A percentile compares a stretch with the other conserved stretches of the same genome.
These are phyloP conservation scores for Blennius ocellaris DNA, from an alignment of 2,113 vertebrate genomes.

Conservation along the genomic window DNA sequence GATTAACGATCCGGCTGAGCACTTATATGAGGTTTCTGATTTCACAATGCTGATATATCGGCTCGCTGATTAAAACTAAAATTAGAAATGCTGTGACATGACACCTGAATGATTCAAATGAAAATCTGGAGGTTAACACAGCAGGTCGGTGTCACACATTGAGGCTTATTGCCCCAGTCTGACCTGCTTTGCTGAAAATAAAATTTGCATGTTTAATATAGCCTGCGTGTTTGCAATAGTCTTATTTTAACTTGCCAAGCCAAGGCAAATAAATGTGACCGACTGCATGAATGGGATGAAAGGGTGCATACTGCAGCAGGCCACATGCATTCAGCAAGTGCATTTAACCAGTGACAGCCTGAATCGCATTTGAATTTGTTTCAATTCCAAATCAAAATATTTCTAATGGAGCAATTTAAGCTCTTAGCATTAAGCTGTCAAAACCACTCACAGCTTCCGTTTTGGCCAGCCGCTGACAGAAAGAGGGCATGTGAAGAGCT, in stretches of 20 bases:
- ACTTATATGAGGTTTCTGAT: slow-evolving; percentile 71
- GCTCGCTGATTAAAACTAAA: slow-evolving; percentile 70
- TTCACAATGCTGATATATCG: slow-evolving; percentile 72
- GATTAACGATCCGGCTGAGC: slow-evolving; percentile 71
- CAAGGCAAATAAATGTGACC: slow-evolving; percentile 36
- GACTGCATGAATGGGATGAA: slow-evolving; percentile 19
- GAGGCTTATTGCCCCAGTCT: slow-evolving; percentile 10
- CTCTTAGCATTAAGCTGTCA: slow-evolving; percentile 76
- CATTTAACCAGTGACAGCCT: slow-evolving; percentile 30
- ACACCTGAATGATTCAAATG: slow-evolving; percentile 57
- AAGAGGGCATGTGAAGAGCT: slow-evolving; percentile 67
- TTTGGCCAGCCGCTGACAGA: slow-evolving; percentile 58
- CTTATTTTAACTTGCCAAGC: slow-evolving; percentile 20
- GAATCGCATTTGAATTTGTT: slow-evolving; percentile 38
- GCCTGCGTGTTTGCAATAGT: not conserved
- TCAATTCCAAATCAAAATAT: slow-evolving; percentile 67
- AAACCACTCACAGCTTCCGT: slow-evolving; percentile 59
- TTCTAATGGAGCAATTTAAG: slow-evolving; percentile 74
- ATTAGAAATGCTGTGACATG: slow-evolving; percentile 63
- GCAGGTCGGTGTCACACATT: slow-evolving; percentile 23
- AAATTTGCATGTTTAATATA: slow-evolving; percentile 10
- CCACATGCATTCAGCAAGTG: slow-evolving; percentile 15
- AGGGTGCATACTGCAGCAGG: not conserved
- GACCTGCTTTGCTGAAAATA: slow-evolving; percentile 19
- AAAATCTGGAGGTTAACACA: slow-evolving; percentile 11